Base-by-base conservation (phyloP, 2,888 invertebrate species). In the Tridacna crocea region DNA sequence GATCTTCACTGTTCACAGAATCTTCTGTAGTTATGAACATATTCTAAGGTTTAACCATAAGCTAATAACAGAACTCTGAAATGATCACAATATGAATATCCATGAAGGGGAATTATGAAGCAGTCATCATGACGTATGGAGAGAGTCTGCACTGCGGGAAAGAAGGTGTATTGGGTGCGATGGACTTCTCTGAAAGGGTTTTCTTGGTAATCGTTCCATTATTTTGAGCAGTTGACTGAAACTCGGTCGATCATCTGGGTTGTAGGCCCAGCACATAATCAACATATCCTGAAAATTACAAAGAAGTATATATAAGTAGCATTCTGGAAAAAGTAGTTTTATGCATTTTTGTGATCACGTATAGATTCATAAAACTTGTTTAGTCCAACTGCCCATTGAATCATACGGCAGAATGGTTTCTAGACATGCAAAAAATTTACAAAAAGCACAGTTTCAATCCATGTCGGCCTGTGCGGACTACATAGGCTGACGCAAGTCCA, bases 121-220 rank as follows among this genome's bases (percentile, higher is more conserved):
- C 46, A 15, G 11, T 12, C 78, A 82, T 85, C 81, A 89, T 77
- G 88, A 87, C 4, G 88, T 87, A 70, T 84, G 98, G 93, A 98
- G 98, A 75, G 98, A 98, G 96, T 99, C 99, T 68, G 98, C 98
- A 74, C 99, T 98, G 93, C 99, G 96, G 72, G 98, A 98, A 51
- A 87, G 78, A 91, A 99, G 96, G 94, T 99, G 98, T 90, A 99
- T 97, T 48, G 99, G 99, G 96, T 99, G 99, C 85, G 99, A 99
- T 88, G 99, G 99, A 93, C 98, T 99, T 88, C 99, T 97, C 74
- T 98, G 98, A 89, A 99, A 96, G 95, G 99, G 99, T 95, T 98
- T 98, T 89, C 92, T 92, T 68, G 99, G 99, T 91, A 99, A 96
- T 94, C 97, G 97, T 94, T 98, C 98, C 80, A 99, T 96, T 80